Evolutionary conservation across 2,888 invertebrate genomes (phyloP).

Genomic region (Microctonus hyperodae): DNA sequence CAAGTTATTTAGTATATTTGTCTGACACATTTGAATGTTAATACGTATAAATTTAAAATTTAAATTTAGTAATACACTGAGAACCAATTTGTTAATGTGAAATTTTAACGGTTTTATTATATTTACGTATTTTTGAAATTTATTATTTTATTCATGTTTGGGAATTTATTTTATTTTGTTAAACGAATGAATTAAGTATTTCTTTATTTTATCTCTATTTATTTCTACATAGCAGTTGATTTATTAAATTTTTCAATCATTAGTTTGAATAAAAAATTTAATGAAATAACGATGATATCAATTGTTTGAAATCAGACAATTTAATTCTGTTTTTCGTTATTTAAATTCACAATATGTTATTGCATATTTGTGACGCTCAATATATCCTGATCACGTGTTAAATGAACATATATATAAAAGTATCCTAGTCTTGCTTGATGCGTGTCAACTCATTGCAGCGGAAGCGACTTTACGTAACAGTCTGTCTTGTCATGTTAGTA

Average conservation of each 20-base stretch:
- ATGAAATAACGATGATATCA: not conserved
- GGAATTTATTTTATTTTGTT: no score
- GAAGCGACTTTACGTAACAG: conserved; percentile 40
- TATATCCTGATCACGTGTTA: conserved; percentile 42
- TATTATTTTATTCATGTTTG: no score
- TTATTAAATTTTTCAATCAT: not conserved
- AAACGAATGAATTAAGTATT: no score
- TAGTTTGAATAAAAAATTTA: not conserved
- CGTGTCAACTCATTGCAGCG: conserved; percentile 41
- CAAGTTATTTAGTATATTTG: no score
- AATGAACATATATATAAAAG: conserved; percentile 28
- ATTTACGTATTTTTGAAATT: no score
- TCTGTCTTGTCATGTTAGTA: conserved; percentile 39
- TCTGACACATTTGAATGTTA: no score
- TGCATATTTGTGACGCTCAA: conserved; percentile 36
- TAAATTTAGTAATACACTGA: no score
- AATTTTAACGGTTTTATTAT: no score
- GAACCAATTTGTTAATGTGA: no score
- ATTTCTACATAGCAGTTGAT: no score
- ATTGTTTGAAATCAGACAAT: conserved; percentile 14
- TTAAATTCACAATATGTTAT: conserved; percentile 24
- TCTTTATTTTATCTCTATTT: no score
- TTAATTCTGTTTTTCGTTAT: conserved; percentile 23
- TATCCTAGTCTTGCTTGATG: conserved; percentile 22
- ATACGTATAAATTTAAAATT: no score